Base-by-base conservation (phyloP, 1,140 invertebrate species). In the Macrobrachium rosenbergii region DNA sequence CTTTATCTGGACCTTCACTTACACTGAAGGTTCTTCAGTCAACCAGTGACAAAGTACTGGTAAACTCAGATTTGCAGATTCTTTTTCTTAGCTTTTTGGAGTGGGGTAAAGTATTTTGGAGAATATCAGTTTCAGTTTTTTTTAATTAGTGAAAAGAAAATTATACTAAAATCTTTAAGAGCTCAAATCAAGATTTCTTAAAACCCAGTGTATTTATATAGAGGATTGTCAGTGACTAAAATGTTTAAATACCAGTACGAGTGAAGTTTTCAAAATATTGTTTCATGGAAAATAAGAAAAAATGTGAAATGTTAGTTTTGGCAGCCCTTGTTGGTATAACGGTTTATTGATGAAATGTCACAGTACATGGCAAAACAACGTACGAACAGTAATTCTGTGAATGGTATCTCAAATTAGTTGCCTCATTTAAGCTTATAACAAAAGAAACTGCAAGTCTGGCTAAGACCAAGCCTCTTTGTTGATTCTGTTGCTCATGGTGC, bases 401-500 rank as follows among this genome's bases (percentile, higher is more conserved):
- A 52, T 75, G 7, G 72, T 17, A 75, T 21, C 72, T 28, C 12
- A 75, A 75, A 19, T 16, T 3, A 67, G 8, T 28, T 69, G 10
- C 64, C 64, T 69, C 64, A 69, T 28, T 52, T 0, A 52, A 52
- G 12, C 12, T 10, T 52, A 52, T 12, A 52, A 52, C 52, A 10
- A 52, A 52, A 52, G 52, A 75, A 76, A 60, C 78, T 69, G 64
- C 79, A 76, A 64, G 63, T 82, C 64, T 28, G 69, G 76, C 78
- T 45, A 12, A 80, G 78, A 81, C 85, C 59, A 73, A 76, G 78
- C 78, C 85, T 87, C 85, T 79, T 87, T 80, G 75, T 84, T 64
- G 64, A 59, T 81, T 62, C 78, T 75, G 60, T 87, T 87, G 85
- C 85, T 87, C 85, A 87, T 79, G 76, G 60, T 67, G 81, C 85